Base-by-base conservation (phyloP, 1,140 invertebrate genomes). In the Oncopeltus fasciatus region DNA sequence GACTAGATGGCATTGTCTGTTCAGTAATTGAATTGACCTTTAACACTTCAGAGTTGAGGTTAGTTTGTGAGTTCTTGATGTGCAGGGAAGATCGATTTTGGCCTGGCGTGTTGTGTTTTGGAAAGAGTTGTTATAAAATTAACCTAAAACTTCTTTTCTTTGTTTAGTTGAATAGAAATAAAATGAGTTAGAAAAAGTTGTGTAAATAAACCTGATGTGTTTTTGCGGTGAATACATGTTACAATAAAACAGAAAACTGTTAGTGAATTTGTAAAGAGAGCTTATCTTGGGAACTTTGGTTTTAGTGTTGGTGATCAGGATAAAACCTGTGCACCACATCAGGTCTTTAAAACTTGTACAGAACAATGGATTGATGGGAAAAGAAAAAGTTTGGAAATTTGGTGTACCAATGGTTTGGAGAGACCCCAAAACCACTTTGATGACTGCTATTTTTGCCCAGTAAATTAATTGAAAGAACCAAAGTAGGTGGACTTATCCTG, bases 271-370 rank as follows among this genome's bases (percentile, higher is more conserved):
- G 18, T 60, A 3, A 60, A 47, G 14, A 44, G 43, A 16, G 59
- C 24, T 5, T 46, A 60, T n/a, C n/a, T 27, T 9, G 59, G 11
- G n/a, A 66, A 67, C 47, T 67, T 66, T 59, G 61, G 58, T n/a
- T 31, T 68, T 20, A 67, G 66, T 57, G 26, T 69, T n/a, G 69
- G 67, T 38, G 64, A 67, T 62, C 68, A 69, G 59, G 65, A 69
- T 43, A 68, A 69, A 62, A 29, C 49, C 12, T 67, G 51, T 57
- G 62, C 60, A 57, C 53, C 57, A 14, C 65, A 63, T 31, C 9
- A n/a, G 16, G 33, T 26, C 16, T 26, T 11, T 8, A 24, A 5
- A 60, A 65, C 29, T 24, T 67, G 62, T 56, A 49, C 21, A 16
- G 57, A 65, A 53, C 43, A 58, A 14, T 65, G 64, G 64, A 33